These are phyloP conservation scores for Osmerus eperlanus DNA, from an alignment of 2,113 vertebrate species.

Conservation along the genomic window DNA sequence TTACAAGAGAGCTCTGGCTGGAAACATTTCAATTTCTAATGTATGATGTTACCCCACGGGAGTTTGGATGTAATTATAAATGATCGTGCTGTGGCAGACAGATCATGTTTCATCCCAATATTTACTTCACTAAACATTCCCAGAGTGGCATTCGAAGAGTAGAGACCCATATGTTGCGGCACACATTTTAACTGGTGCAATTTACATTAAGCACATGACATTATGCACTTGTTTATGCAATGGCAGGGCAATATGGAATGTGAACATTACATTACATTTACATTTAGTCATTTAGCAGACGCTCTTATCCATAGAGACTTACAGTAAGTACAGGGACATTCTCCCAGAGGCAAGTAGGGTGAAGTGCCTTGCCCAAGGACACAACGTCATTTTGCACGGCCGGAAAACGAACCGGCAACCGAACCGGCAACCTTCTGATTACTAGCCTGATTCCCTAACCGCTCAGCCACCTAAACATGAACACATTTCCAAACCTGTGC, in stretches of 20 bases:
- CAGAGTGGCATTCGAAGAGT: conserved; percentile 35
- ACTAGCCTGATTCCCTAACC: too few species aligned
- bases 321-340: too few species aligned
- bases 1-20: conserved; percentile 47
- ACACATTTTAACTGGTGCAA: conserved; percentile 3
- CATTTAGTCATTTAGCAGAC: too few species aligned
- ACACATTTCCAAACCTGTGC: too few species aligned
- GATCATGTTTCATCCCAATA: conserved; percentile 27
- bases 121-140: conserved; percentile 27
- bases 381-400: too few species aligned
- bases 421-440: too few species aligned
- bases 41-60: conserved; percentile 47
- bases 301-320: too few species aligned
- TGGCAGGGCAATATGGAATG: conserved; percentile 4
- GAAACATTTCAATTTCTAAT: conserved; percentile 55
- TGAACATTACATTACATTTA: too few species aligned
- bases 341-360: too few species aligned
- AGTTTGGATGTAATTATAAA: conserved; percentile 66
- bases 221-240: conserved; percentile 12
- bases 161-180: conserved; percentile 14
- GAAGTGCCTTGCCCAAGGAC: too few species aligned
- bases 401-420: too few species aligned
- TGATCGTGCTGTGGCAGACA: conserved; percentile 58
- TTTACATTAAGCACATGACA: conserved; percentile 26
- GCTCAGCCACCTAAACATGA: too few species aligned